These are phyloP conservation scores for Sinotaia quadrata DNA, from an alignment of 2,888 invertebrate species.

Conservation along the genomic window DNA sequence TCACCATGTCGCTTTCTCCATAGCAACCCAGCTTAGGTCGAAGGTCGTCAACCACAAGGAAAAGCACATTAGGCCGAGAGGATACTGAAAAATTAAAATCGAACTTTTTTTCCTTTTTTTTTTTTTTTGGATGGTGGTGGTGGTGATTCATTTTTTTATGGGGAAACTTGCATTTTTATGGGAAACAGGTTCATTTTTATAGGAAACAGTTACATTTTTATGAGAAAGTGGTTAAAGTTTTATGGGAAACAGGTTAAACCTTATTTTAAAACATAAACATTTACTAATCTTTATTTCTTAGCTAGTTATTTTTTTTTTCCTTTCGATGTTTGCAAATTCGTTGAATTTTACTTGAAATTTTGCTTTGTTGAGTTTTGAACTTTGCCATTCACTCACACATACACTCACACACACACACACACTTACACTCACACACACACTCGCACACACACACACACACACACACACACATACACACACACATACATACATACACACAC, in stretches of 20 bases:
- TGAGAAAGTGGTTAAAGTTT: too few species aligned
- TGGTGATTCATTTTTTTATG: too few species aligned
- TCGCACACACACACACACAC: not conserved
- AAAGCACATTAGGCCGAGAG: slow-evolving; percentile 76
- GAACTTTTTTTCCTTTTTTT: too few species aligned
- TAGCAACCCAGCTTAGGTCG: slow-evolving; percentile 80
- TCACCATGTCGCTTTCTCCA: slow-evolving; percentile 79
- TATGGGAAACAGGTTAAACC: too few species aligned
- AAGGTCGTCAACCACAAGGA: slow-evolving; percentile 83
- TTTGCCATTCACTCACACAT: not conserved
- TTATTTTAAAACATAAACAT: too few species aligned
- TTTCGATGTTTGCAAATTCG: not conserved
- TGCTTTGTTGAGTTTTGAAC: not conserved
- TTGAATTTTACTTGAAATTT: not conserved
- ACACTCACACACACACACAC: slow-evolving; percentile 3
- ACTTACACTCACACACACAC: slow-evolving; percentile 14
- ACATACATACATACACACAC: slow-evolving; percentile 11
- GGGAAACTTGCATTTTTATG: too few species aligned
- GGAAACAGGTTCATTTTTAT: too few species aligned
- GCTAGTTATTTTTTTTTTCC: too few species aligned
- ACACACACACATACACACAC: not conserved
- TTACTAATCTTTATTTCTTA: too few species aligned
- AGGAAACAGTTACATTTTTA: too few species aligned
- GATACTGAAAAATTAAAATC: too few species aligned
- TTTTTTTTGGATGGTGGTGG: too few species aligned